Evolutionary conservation across 2,797 vertebrate genomes (phyloP).

Genomic region (Apogon hyalosoma): DNA sequence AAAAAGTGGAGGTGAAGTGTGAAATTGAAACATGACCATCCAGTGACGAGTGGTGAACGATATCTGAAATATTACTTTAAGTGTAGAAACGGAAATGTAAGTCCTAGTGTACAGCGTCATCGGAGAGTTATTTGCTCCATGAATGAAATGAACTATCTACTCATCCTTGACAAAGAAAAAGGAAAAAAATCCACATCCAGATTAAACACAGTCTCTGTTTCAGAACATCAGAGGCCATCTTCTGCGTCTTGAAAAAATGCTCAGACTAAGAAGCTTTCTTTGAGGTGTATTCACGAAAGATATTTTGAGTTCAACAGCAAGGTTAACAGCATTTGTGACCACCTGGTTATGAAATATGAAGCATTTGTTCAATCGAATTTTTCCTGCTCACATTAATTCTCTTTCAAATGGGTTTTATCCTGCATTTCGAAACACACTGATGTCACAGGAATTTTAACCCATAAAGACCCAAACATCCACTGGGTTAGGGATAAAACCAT

Average conservation of each 20-base stretch:
- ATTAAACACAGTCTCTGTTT: neutral
- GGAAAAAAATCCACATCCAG: neutral
- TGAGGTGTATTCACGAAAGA: neutral
- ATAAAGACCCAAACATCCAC: neutral
- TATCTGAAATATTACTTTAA: neutral
- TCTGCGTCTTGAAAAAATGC: neutral
- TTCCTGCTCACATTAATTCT: neutral
- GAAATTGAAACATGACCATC: slow-evolving; percentile 19
- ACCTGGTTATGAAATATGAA: slow-evolving; percentile 8
- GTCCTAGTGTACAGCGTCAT: neutral
- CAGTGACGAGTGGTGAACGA: neutral
- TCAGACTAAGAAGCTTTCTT: neutral
- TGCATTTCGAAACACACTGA: neutral
- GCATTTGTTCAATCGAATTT: neutral
- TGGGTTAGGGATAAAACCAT: no score
- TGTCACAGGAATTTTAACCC: neutral
- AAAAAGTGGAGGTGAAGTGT: slow-evolving; percentile 18
- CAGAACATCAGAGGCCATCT: slow-evolving; percentile 1
- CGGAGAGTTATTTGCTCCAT: neutral
- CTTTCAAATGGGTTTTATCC: neutral
- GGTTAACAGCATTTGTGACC: slow-evolving; percentile 8
- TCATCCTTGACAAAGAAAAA: slow-evolving; percentile 6
- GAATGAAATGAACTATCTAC: neutral
- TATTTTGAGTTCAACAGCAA: neutral
- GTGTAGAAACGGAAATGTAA: neutral